phyloP scores from a whole-genome alignment of 2,113 vertebrate genomes.

The Bucco capensis region DNA sequence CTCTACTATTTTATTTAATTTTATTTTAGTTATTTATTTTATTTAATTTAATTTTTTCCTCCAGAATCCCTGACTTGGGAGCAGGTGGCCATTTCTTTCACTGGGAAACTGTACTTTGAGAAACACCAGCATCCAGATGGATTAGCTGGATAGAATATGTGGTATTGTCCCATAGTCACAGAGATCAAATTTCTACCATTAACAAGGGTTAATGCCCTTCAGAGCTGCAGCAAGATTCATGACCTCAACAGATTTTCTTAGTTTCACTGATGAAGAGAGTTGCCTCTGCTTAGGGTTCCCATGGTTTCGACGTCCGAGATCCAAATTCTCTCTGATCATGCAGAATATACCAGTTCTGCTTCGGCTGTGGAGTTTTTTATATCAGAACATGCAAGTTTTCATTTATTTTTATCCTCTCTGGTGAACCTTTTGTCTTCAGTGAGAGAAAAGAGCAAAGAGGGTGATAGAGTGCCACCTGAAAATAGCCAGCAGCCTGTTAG shows the following conservation, averaged over 20 bases:
- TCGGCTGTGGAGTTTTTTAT: not conserved
- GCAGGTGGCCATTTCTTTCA: not conserved
- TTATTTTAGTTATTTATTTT: too few species aligned
- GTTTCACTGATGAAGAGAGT: not conserved
- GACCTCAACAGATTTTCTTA: not conserved
- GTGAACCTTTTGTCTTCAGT: not conserved
- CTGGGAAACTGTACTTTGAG: not conserved
- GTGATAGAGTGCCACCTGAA: not conserved
- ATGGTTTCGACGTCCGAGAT: not conserved
- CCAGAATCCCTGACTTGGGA: not conserved
- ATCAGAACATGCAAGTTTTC: not conserved
- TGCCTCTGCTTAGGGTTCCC: not conserved
- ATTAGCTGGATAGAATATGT: not conserved
- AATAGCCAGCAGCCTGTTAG: not conserved
- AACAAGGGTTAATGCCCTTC: not conserved
- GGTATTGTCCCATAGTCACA: not conserved
- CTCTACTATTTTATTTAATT: not conserved
- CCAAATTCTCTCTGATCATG: not conserved
- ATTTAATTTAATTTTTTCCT: too few species aligned
- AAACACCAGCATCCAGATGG: not conserved
- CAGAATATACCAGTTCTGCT: not conserved
- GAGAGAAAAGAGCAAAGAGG: not conserved
- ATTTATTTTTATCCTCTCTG: not conserved
- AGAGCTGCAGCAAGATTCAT: not conserved
- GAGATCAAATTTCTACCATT: not conserved